Evolutionary conservation across 2,888 invertebrate species (phyloP).

Genomic region (Scelioninae gen. 1): DNA sequence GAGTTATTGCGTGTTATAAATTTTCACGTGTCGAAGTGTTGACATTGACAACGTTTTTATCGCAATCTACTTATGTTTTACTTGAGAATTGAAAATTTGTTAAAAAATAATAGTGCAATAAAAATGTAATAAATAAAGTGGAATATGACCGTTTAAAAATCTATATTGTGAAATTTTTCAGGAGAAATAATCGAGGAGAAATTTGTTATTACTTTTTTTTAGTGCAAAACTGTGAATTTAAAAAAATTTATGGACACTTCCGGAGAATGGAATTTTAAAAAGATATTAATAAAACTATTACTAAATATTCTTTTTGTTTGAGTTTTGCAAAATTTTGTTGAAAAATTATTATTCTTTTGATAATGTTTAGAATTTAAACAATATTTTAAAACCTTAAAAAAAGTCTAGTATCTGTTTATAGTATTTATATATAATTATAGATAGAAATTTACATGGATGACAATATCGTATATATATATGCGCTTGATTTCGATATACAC

Average conservation of each 20-base stretch:
- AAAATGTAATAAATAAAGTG: not conserved
- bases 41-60: not conserved
- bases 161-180: not conserved
- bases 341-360: no score
- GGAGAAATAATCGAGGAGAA: not conserved
- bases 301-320: no score
- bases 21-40: constrained; percentile 21
- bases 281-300: no score
- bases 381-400: no score
- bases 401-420: not conserved
- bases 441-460: no score
- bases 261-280: no score
- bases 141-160: not conserved
- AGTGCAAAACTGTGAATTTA: no score
- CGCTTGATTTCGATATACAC: constrained; percentile 4
- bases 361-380: no score
- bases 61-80: not conserved
- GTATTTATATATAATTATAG: not conserved
- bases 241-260: no score
- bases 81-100: not conserved
- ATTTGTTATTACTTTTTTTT: no score
- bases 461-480: not conserved
- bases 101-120: not conserved
- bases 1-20: constrained; percentile 5
- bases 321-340: no score